These are phyloP conservation scores for Oncopodura yosiiana DNA, from an alignment of 1,140 invertebrate species.

Conservation along the genomic window DNA sequence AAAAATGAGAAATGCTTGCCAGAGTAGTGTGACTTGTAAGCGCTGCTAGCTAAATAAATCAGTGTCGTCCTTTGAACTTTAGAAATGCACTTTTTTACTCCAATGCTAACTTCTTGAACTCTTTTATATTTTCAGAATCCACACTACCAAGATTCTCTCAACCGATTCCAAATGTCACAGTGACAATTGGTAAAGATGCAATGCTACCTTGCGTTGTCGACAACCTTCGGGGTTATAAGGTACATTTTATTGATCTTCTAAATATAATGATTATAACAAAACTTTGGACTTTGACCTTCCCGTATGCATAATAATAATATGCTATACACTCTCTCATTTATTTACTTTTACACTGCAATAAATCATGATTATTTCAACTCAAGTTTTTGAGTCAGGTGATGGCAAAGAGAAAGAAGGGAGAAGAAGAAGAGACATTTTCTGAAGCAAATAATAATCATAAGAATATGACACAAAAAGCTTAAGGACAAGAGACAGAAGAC, in stretches of 20 bases:
- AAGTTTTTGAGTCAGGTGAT: background rate
- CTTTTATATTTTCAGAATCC: conserved; percentile 45
- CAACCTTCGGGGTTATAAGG: conserved; percentile 79
- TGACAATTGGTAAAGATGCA: conserved; percentile 77
- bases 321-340: background rate
- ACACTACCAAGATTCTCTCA: conserved; percentile 72
- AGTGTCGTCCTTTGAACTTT: too few relatives aligned
- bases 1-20: too few relatives aligned
- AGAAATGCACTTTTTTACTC: too few relatives aligned
- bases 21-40: too few relatives aligned
- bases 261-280: background rate
- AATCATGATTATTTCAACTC: conserved; percentile 5
- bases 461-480: background rate
- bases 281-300: background rate
- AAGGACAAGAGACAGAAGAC: background rate
- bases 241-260: conserved; percentile 39
- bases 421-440: background rate
- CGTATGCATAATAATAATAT: background rate
- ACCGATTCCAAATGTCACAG: conserved; percentile 83
- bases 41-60: too few relatives aligned
- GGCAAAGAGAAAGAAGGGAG: background rate
- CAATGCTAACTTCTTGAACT: too few relatives aligned
- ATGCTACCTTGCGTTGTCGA: conserved; percentile 88
- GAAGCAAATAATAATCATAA: background rate
- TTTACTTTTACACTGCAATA: background rate